These are phyloP conservation scores for Amphiprion percula DNA, from an alignment of 2,113 vertebrate species.

Conservation along the genomic window DNA sequence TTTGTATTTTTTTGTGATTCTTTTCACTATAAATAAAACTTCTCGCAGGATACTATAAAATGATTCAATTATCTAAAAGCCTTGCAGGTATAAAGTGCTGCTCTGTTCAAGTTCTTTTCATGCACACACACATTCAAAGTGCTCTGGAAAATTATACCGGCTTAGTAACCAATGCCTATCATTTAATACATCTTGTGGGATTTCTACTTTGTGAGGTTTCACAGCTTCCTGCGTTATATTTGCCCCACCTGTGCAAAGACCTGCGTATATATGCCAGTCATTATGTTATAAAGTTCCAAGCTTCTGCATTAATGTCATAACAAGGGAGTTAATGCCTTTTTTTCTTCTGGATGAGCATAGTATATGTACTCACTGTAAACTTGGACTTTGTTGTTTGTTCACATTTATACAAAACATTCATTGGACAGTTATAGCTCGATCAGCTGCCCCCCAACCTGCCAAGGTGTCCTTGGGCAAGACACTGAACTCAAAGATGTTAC, in stretches of 20 bases:
- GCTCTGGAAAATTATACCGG: constrained; percentile 61
- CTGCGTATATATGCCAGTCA: constrained; percentile 10
- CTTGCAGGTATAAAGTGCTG: constrained; percentile 43
- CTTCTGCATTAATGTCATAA: constrained; percentile 12
- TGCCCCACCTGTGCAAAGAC: constrained; percentile 44
- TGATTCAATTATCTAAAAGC: constrained; percentile 62
- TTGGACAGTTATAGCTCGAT: no score
- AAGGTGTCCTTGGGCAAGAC: no score
- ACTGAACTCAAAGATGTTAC: no score
- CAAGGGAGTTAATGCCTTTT: constrained; percentile 7
- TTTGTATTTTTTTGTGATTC: constrained; percentile 18
- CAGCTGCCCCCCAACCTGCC: no score
- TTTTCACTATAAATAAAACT: constrained; percentile 52
- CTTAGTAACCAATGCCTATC: constrained; percentile 62
- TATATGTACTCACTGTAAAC: constrained; percentile 11
- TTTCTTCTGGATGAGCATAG: constrained; percentile 10
- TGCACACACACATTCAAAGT: constrained; percentile 34
- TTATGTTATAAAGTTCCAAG: not conserved
- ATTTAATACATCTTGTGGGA: constrained; percentile 68
- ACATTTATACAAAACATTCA: no score
- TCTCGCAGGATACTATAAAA: constrained; percentile 67
- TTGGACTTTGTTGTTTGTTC: not conserved
- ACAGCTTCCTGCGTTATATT: constrained; percentile 55
- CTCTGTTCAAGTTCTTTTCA: constrained; percentile 51
- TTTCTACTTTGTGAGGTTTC: constrained; percentile 51